Conservation (phyloP, 1,140 invertebrate genomes). For the Luehdorfia chinensis region DNA sequence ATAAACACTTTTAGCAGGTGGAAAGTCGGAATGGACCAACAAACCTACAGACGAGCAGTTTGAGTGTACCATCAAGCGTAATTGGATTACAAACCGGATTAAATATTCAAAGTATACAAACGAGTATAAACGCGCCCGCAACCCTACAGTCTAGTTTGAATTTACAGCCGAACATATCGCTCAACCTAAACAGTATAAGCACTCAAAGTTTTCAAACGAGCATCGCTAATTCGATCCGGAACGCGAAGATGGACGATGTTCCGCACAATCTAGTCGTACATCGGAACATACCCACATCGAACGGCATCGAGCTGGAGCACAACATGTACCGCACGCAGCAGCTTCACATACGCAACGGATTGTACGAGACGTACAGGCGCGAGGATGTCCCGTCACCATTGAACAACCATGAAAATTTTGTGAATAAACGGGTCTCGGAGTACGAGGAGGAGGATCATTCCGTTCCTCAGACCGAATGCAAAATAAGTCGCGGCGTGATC, state of each 20-base stretch:
- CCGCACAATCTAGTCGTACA: slow-evolving; percentile 62
- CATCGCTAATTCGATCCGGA: slow-evolving; percentile 40
- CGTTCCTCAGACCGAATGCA: slow-evolving; percentile 38
- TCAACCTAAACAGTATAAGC: slow-evolving; percentile 44
- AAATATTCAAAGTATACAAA: slow-evolving; percentile 49
- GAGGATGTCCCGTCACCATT: slow-evolving; percentile 46
- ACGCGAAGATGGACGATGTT: slow-evolving; percentile 37
- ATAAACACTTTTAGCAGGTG: slow-evolving; percentile 45
- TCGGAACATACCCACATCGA: slow-evolving; percentile 35
- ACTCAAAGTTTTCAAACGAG: slow-evolving; percentile 44
- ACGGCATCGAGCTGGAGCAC: slow-evolving; percentile 51
- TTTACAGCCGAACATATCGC: slow-evolving; percentile 44
- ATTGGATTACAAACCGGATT: slow-evolving; percentile 45
- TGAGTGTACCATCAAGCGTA: slow-evolving; percentile 35
- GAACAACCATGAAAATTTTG: slow-evolving; percentile 60
- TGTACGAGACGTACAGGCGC: slow-evolving; percentile 51
- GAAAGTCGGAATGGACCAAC: slow-evolving; percentile 59
- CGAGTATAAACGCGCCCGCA: slow-evolving; percentile 36
- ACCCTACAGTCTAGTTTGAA: slow-evolving; percentile 41
- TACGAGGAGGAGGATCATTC: slow-evolving; percentile 58
- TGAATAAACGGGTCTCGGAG: slow-evolving; percentile 56
- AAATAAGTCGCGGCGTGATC: slow-evolving; percentile 30
- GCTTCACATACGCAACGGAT: slow-evolving; percentile 50
- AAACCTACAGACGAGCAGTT: slow-evolving; percentile 38
- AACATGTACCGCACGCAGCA: slow-evolving; percentile 35